phyloP scores from a whole-genome alignment of 2,113 vertebrate species.

The Mustelus asterias region DNA sequence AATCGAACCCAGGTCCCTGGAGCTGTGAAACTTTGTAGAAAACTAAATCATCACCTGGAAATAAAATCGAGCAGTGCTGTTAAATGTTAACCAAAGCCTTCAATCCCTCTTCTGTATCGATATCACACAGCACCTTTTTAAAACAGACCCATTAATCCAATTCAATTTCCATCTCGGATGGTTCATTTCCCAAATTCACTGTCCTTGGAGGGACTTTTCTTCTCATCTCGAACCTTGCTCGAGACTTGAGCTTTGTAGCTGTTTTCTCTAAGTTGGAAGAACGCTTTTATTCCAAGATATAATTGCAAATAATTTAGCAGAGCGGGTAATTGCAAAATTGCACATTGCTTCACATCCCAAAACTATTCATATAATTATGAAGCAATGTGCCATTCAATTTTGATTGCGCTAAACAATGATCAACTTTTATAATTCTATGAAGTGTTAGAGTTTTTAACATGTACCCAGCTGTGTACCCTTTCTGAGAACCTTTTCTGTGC shows the following conservation, averaged over 20 bases:
- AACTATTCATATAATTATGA: slow-evolving; percentile 5
- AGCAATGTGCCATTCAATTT: background rate
- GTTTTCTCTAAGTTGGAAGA: background rate
- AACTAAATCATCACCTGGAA: background rate
- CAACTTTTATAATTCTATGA: background rate
- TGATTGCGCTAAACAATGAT: background rate
- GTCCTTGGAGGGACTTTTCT: background rate
- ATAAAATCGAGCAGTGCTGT: background rate
- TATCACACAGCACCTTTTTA: background rate
- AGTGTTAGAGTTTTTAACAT: background rate
- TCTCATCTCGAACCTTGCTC: background rate
- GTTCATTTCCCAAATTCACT: background rate
- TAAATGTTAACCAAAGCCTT: background rate
- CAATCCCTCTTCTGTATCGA: background rate
- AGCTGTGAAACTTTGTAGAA: no score
- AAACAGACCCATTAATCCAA: background rate
- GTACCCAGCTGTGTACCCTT: background rate
- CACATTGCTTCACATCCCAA: background rate
- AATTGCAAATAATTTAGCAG: background rate
- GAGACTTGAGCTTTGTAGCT: background rate
- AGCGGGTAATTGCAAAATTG: background rate
- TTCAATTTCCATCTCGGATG: background rate
- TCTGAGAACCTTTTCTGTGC: background rate
- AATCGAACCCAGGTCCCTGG: no score
- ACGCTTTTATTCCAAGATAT: background rate